Evolutionary conservation across 2,113 vertebrate genomes (phyloP), one percentile per base, ranked within the genome.

Genomic region (Nibea coibor): DNA sequence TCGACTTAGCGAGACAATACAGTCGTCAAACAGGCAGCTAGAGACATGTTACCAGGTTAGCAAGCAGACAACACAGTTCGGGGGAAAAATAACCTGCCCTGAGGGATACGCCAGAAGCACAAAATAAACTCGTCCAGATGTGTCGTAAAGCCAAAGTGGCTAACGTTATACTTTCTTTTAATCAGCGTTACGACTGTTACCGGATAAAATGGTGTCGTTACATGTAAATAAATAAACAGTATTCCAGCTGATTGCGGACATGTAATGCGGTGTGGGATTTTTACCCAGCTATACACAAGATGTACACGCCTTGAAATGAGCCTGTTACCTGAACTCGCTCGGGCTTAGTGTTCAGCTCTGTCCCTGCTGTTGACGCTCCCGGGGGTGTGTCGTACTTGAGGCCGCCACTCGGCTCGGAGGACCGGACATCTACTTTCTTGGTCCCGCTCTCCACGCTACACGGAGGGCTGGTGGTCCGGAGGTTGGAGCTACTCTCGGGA

Each of bases 1-100:
- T 28, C 8, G 54, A n/a, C 50, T 80, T 48, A 47, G 2, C 8
- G 6, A 12, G 22, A 3, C 9, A 20, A 57, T 24, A 9, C 35
- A 39, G 61, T n/a, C 53, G 14, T 15, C 15, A 48, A 48, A 15
- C n/a, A 20, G 1, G 50, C 3, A 19, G 26, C 6, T 10, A 22
- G 15, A 20, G 4, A 8, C 1, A 11, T 10, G 11, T 26, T 0
- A n/a, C 0, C 28, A 11, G 6, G 8, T 20, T 1, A n/a, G 0
- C 28, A 22, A 22, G 4, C 8, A 3, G 26, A 16, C 3, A 5
- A 66, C 42, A 50, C 10, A 1, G 16, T 24, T 8, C 28, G 4
- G 7, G 7, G 31, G 1, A 10, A 42, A 53, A 1, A 47, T 24
- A 56, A 48, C 1, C 14, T 4, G 16, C 11, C n/a, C 3, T 4